Conservation (phyloP, 2,113 vertebrate genomes). For the Phrynosoma platyrhinos region DNA sequence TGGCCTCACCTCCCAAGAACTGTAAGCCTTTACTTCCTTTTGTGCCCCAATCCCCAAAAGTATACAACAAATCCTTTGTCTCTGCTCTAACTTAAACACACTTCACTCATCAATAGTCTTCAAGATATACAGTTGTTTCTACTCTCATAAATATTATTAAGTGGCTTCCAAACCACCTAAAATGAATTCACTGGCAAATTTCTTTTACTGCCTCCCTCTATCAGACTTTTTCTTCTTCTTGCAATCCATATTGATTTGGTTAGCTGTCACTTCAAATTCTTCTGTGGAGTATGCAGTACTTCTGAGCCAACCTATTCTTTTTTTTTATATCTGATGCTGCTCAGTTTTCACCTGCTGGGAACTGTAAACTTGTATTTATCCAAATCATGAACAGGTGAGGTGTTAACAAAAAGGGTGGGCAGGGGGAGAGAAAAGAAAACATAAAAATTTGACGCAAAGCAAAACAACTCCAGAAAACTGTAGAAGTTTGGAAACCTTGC, state of each 20-base stretch:
- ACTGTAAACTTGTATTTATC: conserved; percentile 15
- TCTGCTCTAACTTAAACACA: too few species aligned
- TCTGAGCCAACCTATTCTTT: not conserved
- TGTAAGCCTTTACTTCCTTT: too few species aligned
- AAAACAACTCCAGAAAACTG: not conserved
- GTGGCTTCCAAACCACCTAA: conserved; percentile 8
- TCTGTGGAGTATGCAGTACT: not conserved
- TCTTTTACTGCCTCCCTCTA: not conserved
- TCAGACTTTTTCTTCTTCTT: not conserved
- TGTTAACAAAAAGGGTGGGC: not conserved
- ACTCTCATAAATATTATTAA: not conserved
- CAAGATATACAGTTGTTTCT: conserved; percentile 13
- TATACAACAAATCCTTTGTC: too few species aligned
- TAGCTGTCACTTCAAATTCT: conserved; percentile 39
- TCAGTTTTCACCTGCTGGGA: conserved; percentile 31
- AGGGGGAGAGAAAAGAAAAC: not conserved
- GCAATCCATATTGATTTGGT: conserved; percentile 41
- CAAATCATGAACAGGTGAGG: not conserved
- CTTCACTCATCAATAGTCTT: too few species aligned
- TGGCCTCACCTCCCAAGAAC: too few species aligned
- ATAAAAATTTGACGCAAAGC: not conserved
- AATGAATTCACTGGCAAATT: too few species aligned
- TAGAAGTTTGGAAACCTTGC: not conserved
- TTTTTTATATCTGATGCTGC: conserved; percentile 25
- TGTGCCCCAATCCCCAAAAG: too few species aligned